Base-by-base conservation (phyloP, 2,113 vertebrate species). In the Dolichotis patagonum region DNA sequence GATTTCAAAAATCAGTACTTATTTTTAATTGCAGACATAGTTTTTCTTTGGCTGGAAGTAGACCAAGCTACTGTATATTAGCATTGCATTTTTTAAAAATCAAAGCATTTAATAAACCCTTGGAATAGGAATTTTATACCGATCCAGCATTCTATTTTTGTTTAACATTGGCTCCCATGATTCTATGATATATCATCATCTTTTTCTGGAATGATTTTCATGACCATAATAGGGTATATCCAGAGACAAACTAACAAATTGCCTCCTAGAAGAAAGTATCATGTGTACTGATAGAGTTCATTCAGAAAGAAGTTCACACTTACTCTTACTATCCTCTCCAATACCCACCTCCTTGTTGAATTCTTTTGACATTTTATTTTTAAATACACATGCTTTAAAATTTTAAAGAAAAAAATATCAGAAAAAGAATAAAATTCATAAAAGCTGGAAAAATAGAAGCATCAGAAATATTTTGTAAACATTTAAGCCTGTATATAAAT, bases 361-460 rank as follows among this genome's bases (percentile, higher is more conserved):
- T 96, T 63, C 86, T 83, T 96, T 96, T 97, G 97, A 97, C 88
- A 89, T 97, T 97, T 97, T 97, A 94, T 94, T 97, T 96, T 96
- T 94, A 96, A 94, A 96, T 94, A 94, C 96, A 98, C 97, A 96
- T 97, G 95, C 38, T 95, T 91, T 90, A 95, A 90, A 90, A 38
- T 94, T 97, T 60, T 88, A 90, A 88, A 95, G 93, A 30, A 96
- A 85, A 85, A 28, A 83, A 91, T 91, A 93, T 22, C 88, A 60
- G 38, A 93, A 91, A 96, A 86, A 83, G 62, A 94, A 94, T 95
- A 94, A 97, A 89, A 83, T 85, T 75, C 49, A 69, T 63, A 90
- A 60, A 87, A 28, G 56, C 17, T 90, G 62, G 35, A 97, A 97
- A 98, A 97, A 91, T 3, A 96, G 95, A 95, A 93, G 90, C 0